A percentile compares a stretch with the other conserved stretches of the same genome.
These are phyloP conservation scores for Stenichneumon culpator DNA, from an alignment of 2,888 invertebrate genomes.

Conservation along the genomic window DNA sequence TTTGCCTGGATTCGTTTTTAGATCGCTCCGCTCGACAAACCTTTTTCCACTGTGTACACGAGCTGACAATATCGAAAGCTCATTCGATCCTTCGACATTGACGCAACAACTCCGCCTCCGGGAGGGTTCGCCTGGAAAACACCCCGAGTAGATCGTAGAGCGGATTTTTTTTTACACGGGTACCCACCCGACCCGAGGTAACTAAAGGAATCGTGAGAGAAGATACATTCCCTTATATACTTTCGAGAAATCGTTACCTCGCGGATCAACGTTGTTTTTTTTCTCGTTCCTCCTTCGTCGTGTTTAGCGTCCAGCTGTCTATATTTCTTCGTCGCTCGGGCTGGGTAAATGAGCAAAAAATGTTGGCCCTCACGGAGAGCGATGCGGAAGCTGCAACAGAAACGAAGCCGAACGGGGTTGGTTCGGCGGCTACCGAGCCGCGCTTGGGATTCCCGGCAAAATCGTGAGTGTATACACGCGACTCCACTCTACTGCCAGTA, in stretches of 20 bases:
- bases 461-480: constrained; percentile 24
- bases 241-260: neutral
- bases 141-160: too few species aligned
- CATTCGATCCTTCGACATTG: too few species aligned
- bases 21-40: too few species aligned
- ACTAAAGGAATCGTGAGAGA: too few species aligned
- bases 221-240: neutral
- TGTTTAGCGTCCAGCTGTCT: constrained; percentile 4
- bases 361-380: constrained; percentile 19
- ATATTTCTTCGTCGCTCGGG: neutral
- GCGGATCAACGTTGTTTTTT: neutral
- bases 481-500: constrained; percentile 24
- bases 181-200: too few species aligned
- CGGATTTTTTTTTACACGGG: too few species aligned
- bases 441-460: constrained; percentile 34
- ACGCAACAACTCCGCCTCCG: too few species aligned
- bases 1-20: too few species aligned
- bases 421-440: constrained; percentile 26
- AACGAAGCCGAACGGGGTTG: constrained; percentile 12
- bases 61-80: too few species aligned
- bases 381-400: constrained; percentile 28
- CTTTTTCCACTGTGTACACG: too few species aligned
- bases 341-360: constrained; percentile 49
- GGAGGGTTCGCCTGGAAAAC: too few species aligned
- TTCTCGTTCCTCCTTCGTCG: neutral